These are phyloP conservation scores for Athrips mouffetella DNA, from an alignment of 2,888 invertebrate genomes.

Conservation along the genomic window DNA sequence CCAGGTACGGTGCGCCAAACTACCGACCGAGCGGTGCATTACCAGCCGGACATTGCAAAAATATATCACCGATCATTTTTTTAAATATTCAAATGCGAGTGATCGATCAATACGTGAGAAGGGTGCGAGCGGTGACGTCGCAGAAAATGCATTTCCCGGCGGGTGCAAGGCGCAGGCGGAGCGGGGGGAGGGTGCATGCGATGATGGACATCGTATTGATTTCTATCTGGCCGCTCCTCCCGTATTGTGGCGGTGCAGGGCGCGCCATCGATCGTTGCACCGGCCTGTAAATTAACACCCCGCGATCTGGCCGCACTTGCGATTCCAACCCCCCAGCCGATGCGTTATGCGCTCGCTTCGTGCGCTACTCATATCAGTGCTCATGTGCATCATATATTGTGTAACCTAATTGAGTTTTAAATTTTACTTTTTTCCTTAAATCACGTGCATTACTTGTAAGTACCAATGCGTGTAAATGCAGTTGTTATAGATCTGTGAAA, in stretches of 20 bases:
- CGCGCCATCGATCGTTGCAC: slow-evolving; percentile 75
- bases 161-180: slow-evolving; percentile 72
- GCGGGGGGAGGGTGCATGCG: slow-evolving; percentile 81
- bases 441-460: slow-evolving; percentile 44
- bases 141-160: slow-evolving; percentile 70
- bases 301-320: slow-evolving; percentile 37
- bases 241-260: slow-evolving; percentile 73
- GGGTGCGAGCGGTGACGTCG: slow-evolving; percentile 43
- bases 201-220: slow-evolving; percentile 80
- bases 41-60: slow-evolving; percentile 59
- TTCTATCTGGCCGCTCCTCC: slow-evolving; percentile 78
- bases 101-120: slow-evolving; percentile 29
- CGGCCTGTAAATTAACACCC: slow-evolving; percentile 51
- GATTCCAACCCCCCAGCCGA: too few relatives aligned
- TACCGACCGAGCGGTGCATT: slow-evolving; percentile 67
- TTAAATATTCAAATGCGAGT: slow-evolving; percentile 16
- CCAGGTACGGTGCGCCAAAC: slow-evolving; percentile 48
- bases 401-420: slow-evolving; percentile 39
- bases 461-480: neutral
- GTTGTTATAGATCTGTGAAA: neutral
- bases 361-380: slow-evolving; percentile 9
- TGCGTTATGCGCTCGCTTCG: neutral
- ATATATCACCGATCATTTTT: slow-evolving; percentile 34
- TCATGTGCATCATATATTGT: slow-evolving; percentile 6
- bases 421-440: slow-evolving; percentile 42